These are phyloP conservation scores for Cepaea nemoralis DNA, from an alignment of 1,140 invertebrate species.

Conservation along the genomic window DNA sequence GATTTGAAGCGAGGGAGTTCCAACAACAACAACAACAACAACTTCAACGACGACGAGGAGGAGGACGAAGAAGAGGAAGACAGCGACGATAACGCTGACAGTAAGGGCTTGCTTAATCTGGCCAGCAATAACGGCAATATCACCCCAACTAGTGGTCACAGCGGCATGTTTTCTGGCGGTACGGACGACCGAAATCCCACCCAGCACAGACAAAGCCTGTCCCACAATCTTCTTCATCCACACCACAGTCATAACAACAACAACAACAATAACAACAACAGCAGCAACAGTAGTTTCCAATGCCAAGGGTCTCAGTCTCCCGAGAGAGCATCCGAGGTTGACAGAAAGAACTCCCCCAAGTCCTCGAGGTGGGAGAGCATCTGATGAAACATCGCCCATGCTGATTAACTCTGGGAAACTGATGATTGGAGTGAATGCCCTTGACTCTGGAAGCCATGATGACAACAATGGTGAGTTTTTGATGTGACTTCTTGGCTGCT, in stretches of 20 bases:
- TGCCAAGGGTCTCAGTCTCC: background rate
- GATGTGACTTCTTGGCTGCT: too few relatives aligned
- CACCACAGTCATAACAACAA: background rate
- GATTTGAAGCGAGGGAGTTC: background rate
- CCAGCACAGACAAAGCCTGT: background rate
- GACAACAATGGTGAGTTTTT: constrained; percentile 13
- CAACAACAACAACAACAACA: background rate
- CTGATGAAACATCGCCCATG: background rate
- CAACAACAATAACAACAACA: background rate
- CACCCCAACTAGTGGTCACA: background rate
- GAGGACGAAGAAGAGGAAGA: constrained; percentile 11
- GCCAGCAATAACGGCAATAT: too few relatives aligned
- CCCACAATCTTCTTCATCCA: background rate
- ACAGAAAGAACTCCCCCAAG: background rate
- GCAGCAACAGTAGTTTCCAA: background rate
- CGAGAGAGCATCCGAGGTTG: background rate
- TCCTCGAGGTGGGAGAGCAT: background rate
- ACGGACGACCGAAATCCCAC: background rate
- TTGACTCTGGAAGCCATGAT: background rate
- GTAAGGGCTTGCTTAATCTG: constrained; percentile 5
- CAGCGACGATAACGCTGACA: constrained; percentile 20
- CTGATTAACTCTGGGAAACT: background rate
- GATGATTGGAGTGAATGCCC: background rate
- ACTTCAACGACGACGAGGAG: too few relatives aligned
- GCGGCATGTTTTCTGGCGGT: background rate